A percentile compares a stretch with the other conserved stretches of the same genome.
Conservation (phyloP, 2,113 vertebrate species). For the Isichthys henryi region DNA sequence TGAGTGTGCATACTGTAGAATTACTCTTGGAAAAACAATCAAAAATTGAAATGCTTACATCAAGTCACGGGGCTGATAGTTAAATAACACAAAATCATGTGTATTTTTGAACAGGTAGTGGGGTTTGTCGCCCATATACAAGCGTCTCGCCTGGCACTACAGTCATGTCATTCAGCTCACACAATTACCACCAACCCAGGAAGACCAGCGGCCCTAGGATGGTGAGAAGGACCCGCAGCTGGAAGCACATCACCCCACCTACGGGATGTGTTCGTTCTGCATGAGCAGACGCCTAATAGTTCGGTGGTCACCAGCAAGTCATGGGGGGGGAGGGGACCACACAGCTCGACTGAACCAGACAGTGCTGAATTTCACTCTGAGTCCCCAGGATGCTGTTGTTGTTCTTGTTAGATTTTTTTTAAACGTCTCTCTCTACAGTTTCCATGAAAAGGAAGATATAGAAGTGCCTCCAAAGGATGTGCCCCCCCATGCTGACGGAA, state of each 20-base stretch:
- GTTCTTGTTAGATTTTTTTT: background rate
- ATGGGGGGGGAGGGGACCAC: constrained; percentile 42
- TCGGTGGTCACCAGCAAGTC: constrained; percentile 58
- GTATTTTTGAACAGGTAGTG: constrained; percentile 29
- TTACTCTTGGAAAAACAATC: background rate
- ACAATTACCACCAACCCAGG: constrained; percentile 41
- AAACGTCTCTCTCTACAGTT: background rate
- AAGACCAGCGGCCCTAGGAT: constrained; percentile 30
- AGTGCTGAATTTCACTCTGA: background rate
- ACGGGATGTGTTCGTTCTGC: constrained; percentile 53
- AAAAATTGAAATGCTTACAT: background rate
- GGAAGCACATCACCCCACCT: constrained; percentile 46
- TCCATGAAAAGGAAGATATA: background rate
- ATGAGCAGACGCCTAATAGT: constrained; percentile 59
- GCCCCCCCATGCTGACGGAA: background rate
- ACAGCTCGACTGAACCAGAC: constrained; percentile 12
- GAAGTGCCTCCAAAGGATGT: background rate
- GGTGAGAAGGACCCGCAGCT: constrained; percentile 36
- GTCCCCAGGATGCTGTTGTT: background rate
- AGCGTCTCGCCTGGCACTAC: constrained; percentile 35
- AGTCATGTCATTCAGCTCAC: constrained; percentile 44
- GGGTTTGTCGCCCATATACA: constrained; percentile 42
- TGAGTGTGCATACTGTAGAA: background rate
- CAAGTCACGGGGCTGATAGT: background rate
- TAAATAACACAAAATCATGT: constrained; percentile 11